These are phyloP conservation scores for Phalanger gymnotis DNA, from an alignment of 2,797 vertebrate genomes.

Conservation along the genomic window DNA sequence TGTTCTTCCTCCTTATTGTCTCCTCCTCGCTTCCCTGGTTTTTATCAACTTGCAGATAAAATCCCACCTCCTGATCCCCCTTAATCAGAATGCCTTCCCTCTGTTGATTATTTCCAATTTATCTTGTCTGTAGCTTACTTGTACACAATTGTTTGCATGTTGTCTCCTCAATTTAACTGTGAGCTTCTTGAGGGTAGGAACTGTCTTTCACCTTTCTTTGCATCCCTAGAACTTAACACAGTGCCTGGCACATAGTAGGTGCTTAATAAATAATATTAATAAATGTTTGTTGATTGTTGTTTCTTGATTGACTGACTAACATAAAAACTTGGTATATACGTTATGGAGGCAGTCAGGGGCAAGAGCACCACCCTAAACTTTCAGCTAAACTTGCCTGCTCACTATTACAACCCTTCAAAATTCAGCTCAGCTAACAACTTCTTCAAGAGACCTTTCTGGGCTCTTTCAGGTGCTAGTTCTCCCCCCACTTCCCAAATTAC, in stretches of 20 bases:
- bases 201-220: background rate
- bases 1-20: background rate
- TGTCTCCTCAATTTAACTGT: background rate
- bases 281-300: background rate
- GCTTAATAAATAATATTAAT: background rate
- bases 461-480: background rate
- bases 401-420: background rate
- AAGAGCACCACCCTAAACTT: background rate
- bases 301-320: background rate
- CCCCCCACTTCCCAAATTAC: background rate
- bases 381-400: background rate
- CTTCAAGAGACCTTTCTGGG: background rate
- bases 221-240: background rate
- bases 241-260: background rate
- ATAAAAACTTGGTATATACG: background rate
- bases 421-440: background rate
- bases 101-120: background rate
- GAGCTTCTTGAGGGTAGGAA: background rate
- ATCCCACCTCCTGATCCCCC: background rate
- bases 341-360: background rate
- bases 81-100: background rate
- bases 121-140: background rate
- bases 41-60: background rate
- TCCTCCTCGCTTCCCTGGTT: background rate
- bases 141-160: background rate